Conservation (phyloP, 2,888 invertebrate genomes). For the Phyllotreta cruciferae region DNA sequence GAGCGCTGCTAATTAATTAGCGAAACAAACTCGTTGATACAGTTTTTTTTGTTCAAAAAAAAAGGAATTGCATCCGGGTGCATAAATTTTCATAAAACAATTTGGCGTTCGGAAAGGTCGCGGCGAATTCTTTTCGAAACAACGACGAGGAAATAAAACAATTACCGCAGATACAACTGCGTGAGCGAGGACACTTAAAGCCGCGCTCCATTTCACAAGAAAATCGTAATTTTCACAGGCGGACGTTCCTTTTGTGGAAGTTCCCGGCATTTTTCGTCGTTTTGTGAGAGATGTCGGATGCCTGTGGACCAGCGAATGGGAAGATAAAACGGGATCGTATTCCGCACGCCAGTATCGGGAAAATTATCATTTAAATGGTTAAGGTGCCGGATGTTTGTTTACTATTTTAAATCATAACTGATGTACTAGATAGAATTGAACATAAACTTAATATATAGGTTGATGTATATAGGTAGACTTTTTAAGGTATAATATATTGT, state of each 20-base stretch:
- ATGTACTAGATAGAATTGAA: too few relatives aligned
- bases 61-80: too few relatives aligned
- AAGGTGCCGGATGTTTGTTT: too few relatives aligned
- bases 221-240: constrained; percentile 37
- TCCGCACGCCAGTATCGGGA: background rate
- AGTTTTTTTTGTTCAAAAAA: too few relatives aligned
- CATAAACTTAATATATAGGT: too few relatives aligned
- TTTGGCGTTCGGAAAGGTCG: background rate
- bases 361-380: too few relatives aligned
- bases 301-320: background rate
- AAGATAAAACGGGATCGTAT: constrained; percentile 13
- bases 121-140: constrained; percentile 16
- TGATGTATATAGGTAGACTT: too few relatives aligned
- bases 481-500: too few relatives aligned
- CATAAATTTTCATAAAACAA: constrained; percentile 2
- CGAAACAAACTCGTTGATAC: too few relatives aligned
- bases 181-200: constrained; percentile 37
- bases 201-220: constrained; percentile 43
- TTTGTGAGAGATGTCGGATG: background rate
- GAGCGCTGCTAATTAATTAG: too few relatives aligned
- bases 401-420: too few relatives aligned
- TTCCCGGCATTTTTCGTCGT: constrained; percentile 21
- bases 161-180: constrained; percentile 40
- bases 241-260: constrained; percentile 21
- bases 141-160: constrained; percentile 35